These are phyloP conservation scores for Rhabdophis nuchalis DNA, from an alignment of 2,797 vertebrate genomes.

Conservation along the genomic window DNA sequence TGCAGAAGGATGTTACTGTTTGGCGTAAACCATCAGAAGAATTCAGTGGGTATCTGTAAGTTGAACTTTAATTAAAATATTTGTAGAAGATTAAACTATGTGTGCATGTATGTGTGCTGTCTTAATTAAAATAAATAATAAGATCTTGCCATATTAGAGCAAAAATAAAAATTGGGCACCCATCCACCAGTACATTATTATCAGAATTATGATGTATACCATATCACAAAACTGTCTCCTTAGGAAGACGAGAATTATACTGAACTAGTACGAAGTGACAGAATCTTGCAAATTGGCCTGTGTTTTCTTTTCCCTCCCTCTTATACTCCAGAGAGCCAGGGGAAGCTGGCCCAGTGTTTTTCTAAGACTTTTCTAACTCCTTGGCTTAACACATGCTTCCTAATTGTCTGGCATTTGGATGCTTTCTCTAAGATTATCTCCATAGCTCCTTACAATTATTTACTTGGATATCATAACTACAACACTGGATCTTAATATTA, in stretches of 20 bases:
- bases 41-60: slow-evolving; percentile 84
- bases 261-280: not conserved
- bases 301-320: not conserved
- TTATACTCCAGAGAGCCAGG: not conserved
- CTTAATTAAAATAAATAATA: not conserved
- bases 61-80: slow-evolving; percentile 30
- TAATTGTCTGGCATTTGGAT: not conserved
- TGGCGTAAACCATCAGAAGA: slow-evolving; percentile 82
- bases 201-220: not conserved
- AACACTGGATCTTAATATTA: not conserved
- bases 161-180: not conserved
- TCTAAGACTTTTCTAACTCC: not conserved
- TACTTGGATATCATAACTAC: not conserved
- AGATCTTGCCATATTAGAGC: not conserved
- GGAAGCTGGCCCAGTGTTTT: not conserved
- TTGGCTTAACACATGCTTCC: not conserved
- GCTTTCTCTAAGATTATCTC: not conserved
- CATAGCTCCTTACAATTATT: not conserved
- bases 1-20: slow-evolving; percentile 80
- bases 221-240: not conserved
- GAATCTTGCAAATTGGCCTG: not conserved
- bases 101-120: not conserved
- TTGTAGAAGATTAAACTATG: not conserved
- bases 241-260: not conserved
- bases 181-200: not conserved